Conservation (phyloP, 2,113 vertebrate species). For the Anhinga rufa region DNA sequence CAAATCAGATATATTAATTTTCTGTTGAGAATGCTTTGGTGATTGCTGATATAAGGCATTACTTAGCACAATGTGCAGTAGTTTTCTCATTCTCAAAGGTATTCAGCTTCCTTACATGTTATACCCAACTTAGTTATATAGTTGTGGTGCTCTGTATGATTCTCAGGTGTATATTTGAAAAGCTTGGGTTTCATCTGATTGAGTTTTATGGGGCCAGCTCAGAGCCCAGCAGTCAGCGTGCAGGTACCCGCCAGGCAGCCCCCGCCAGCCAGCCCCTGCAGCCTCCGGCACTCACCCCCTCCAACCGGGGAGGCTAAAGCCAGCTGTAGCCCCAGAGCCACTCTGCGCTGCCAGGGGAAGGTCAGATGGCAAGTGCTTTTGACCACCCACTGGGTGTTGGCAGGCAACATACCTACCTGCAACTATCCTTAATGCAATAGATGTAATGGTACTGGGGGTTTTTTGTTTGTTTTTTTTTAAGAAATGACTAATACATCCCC, state of each 20-base stretch:
- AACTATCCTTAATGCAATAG: not conserved
- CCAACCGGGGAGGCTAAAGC: not conserved
- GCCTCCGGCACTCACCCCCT: not conserved
- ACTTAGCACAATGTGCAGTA: slow-evolving; percentile 55
- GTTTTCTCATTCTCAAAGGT: slow-evolving; percentile 36
- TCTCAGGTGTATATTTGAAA: not conserved
- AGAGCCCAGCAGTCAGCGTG: not conserved
- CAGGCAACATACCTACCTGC: not conserved
- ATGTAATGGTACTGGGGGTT: no score
- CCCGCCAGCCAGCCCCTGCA: not conserved
- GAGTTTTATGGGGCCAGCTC: not conserved
- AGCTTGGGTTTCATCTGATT: not conserved
- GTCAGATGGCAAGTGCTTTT: not conserved
- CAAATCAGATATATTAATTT: slow-evolving; percentile 65
- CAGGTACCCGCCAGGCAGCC: not conserved
- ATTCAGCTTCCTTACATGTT: not conserved
- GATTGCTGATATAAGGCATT: slow-evolving; percentile 52
- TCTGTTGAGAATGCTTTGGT: slow-evolving; percentile 45
- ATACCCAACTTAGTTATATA: not conserved
- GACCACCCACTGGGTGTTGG: not conserved
- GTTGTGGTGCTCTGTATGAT: not conserved
- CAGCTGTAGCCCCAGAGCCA: not conserved
- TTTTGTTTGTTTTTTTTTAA: not conserved
- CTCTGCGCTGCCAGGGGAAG: not conserved
- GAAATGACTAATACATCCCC: not conserved